Percentiles rank a stretch among this genome's conserved stretches.
These are phyloP conservation scores for Musca domestica DNA, from an alignment of 1,140 invertebrate genomes.

Conservation along the genomic window DNA sequence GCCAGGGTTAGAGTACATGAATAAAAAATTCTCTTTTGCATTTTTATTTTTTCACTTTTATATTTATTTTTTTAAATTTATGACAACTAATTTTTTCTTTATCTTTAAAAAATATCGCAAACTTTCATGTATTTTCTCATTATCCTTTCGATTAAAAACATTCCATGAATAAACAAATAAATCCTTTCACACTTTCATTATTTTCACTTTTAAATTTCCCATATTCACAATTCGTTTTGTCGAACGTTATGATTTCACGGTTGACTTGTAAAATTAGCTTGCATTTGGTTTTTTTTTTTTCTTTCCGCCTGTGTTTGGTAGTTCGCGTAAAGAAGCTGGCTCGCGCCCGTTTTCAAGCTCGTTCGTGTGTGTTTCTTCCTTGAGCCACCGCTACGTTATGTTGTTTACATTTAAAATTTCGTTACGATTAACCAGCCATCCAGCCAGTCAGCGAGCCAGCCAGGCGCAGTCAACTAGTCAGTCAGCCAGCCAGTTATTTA, in stretches of 20 bases:
- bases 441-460: slow-evolving; percentile 2
- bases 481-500: neutral
- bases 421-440: slow-evolving; percentile 30
- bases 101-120: neutral
- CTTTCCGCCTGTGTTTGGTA: neutral
- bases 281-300: neutral
- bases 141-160: neutral
- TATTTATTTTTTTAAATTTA: neutral
- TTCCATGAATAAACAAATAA: neutral
- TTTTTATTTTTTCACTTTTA: neutral
- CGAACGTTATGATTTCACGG: too few relatives aligned
- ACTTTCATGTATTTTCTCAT: neutral
- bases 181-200: neutral
- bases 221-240: too few relatives aligned
- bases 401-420: slow-evolving; percentile 32
- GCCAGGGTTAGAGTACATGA: neutral
- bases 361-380: slow-evolving; percentile 33
- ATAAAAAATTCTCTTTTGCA: neutral
- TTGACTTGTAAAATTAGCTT: too few relatives aligned
- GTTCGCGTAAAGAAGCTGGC: slow-evolving; percentile 24
- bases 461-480: slow-evolving; percentile 1
- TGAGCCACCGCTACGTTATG: slow-evolving; percentile 29
- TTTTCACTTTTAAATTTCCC: neutral
- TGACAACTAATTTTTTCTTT: neutral
- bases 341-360: slow-evolving; percentile 24